These are phyloP conservation scores for Rhineura floridana DNA, from an alignment of 2,113 vertebrate species.

Conservation along the genomic window DNA sequence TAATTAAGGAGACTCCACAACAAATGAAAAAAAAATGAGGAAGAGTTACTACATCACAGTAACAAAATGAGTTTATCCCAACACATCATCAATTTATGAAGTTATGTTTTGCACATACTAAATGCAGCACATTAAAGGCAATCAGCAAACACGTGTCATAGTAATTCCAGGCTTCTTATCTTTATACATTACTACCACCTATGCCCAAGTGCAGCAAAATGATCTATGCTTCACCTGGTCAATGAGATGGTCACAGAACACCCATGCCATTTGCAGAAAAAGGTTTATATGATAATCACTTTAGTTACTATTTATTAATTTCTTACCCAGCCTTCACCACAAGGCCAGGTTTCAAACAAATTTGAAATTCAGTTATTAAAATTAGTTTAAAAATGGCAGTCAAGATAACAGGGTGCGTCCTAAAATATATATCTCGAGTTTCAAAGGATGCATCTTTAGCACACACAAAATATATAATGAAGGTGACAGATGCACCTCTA, in stretches of 20 bases:
- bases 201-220: background rate
- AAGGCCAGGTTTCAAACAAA: no score
- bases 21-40: background rate
- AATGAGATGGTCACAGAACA: background rate
- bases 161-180: background rate
- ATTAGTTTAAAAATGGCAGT: no score
- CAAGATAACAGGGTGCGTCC: no score
- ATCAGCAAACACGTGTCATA: background rate
- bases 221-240: background rate
- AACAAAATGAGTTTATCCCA: background rate
- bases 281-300: background rate
- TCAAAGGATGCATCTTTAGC: no score
- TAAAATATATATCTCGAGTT: no score
- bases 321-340: no score
- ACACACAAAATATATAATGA: no score
- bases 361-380: no score
- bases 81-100: background rate
- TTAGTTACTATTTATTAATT: no score
- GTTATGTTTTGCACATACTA: background rate
- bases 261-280: background rate
- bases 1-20: background rate
- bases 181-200: background rate
- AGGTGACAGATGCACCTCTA: background rate
- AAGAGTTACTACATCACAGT: background rate
- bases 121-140: background rate